Evolutionary conservation across 2,888 invertebrate species (phyloP).

Genomic region (Penaeus monodon): DNA sequence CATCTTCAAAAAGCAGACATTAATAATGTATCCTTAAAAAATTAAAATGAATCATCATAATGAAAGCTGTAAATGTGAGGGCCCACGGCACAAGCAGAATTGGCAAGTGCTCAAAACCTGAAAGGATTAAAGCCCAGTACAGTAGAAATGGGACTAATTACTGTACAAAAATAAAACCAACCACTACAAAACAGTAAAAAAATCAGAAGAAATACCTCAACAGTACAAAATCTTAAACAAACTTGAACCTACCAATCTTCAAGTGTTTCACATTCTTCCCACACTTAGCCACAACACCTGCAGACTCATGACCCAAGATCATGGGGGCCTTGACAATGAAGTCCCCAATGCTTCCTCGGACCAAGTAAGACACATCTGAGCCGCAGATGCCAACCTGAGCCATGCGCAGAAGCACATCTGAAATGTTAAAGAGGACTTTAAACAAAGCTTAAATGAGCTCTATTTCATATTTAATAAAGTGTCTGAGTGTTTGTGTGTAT

Average conservation of each 20-base stretch:
- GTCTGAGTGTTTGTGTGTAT: not conserved
- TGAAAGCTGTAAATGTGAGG: too few relatives aligned
- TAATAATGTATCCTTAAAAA: too few relatives aligned
- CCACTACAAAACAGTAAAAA: too few relatives aligned
- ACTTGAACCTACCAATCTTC: conserved; percentile 62
- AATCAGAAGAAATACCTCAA: not conserved
- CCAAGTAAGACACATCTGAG: conserved; percentile 91
- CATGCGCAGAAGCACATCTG: conserved; percentile 90
- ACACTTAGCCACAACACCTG: conserved; percentile 82
- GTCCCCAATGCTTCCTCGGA: conserved; percentile 85
- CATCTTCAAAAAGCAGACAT: too few relatives aligned
- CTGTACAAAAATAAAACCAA: too few relatives aligned
- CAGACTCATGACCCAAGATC: conserved; percentile 94
- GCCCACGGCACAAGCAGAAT: too few relatives aligned
- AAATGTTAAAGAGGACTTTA: conserved; percentile 65
- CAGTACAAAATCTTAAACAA: not conserved
- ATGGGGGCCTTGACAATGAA: conserved; percentile 89
- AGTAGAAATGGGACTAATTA: too few relatives aligned
- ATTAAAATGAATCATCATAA: too few relatives aligned
- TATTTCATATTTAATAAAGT: not conserved
- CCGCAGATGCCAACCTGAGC: conserved; percentile 97
- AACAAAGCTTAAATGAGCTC: too few relatives aligned
- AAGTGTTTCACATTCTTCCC: conserved; percentile 74
- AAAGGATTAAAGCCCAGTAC: too few relatives aligned
- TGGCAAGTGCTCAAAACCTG: too few relatives aligned